Evolutionary conservation across 2,113 vertebrate genomes (phyloP), one percentile per base, ranked within the genome.

Genomic region (Myrmecophaga tridactyla): DNA sequence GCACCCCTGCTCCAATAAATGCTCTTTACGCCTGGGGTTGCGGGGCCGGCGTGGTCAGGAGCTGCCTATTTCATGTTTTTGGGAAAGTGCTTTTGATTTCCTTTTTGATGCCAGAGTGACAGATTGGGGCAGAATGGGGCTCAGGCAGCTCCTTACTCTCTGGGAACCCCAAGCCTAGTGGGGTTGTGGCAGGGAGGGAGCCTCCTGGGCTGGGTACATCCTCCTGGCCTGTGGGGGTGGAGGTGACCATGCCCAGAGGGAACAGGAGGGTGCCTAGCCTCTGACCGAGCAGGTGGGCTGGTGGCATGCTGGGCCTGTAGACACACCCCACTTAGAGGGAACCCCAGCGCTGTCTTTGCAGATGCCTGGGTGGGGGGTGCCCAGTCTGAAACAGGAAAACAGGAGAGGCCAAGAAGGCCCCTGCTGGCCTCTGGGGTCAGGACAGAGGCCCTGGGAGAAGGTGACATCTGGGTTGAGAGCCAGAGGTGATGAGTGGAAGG

Each of bases 21-120:
- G 36, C n/a, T 36, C 1, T 0, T 41, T 70, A 51, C 58, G 0
- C 0, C 3, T 53, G 76, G 62, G 48, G 27, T 39, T 4, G 10
- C 6, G 7, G 63, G 77, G 20, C 25, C 27, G 46, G 41, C 1
- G 0, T 17, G 21, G 43, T 7, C 21, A 0, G 18, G 1, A 18
- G 72, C 48, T 43, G 39, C 51, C 73, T 39, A 2, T 11, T 78
- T 51, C 36, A 17, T 5, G 25, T 31, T 72, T 43, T 17, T 80
- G 80, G 84, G 51, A 4, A 65, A 7, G 25, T 46, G 51, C n/a
- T 12, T 36, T 72, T 3, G 4, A 0, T 46, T 63, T 56, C 56
- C 29, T 27, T 23, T 39, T 21, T 6, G 73, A 67, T 41, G n/a
- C 25, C 60, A 23, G 43, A 23, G 0, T 14, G 62, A 46, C 1